These are phyloP conservation scores for Nansenia antarctica DNA, from an alignment of 2,113 vertebrate genomes.

Conservation along the genomic window DNA sequence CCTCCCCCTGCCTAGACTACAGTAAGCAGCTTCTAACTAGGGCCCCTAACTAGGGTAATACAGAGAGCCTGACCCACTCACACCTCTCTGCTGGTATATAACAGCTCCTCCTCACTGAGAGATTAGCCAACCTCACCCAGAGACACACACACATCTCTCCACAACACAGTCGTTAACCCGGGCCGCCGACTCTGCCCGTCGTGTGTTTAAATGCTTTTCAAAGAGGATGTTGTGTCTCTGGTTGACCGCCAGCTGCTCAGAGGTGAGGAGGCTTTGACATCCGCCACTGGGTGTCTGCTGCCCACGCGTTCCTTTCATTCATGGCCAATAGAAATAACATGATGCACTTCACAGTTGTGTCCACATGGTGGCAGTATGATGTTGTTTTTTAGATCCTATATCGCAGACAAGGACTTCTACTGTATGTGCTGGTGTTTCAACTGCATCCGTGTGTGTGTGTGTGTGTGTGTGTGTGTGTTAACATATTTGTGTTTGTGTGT, in stretches of 20 bases:
- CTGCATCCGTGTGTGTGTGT: background rate
- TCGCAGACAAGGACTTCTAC: no score
- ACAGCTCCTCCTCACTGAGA: background rate
- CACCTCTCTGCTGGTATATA: background rate
- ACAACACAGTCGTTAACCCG: background rate
- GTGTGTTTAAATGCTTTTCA: background rate
- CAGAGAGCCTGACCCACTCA: background rate
- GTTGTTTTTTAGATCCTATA: conserved; percentile 3
- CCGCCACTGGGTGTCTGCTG: background rate
- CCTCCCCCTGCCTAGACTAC: background rate
- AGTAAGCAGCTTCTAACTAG: background rate
- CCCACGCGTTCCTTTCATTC: no score
- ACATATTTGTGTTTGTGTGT: background rate
- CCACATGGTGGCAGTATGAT: conserved; percentile 63
- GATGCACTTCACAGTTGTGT: conserved; percentile 33
- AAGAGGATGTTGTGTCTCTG: background rate
- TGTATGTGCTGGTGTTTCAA: background rate
- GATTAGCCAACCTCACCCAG: background rate
- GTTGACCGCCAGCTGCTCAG: background rate
- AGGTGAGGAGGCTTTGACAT: background rate
- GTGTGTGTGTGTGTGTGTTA: background rate
- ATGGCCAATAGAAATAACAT: background rate
- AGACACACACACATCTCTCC: background rate
- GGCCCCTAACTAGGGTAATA: no score
- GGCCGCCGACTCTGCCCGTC: background rate